phyloP scores from a whole-genome alignment of 2,113 vertebrate species.

The Chrysemys picta region DNA sequence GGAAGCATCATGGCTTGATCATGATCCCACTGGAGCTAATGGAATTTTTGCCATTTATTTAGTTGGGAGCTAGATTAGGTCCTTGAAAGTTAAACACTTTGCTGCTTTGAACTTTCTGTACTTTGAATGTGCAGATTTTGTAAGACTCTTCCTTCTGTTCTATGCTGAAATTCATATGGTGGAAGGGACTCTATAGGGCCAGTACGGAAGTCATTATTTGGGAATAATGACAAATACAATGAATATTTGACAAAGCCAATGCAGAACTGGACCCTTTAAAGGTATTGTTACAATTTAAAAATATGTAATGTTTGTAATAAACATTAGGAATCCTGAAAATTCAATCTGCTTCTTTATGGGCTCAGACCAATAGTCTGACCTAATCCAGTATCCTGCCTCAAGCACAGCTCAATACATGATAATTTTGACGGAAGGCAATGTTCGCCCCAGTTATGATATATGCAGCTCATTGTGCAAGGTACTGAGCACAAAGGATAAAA shows the following conservation, averaged over 20 bases:
- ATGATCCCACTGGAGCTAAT: not conserved
- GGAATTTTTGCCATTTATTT: not conserved
- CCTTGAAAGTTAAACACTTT: not conserved
- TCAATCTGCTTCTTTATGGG: not conserved
- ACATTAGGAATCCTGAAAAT: not conserved
- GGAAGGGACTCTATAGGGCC: not conserved
- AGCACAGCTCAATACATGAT: not conserved
- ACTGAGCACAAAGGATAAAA: not conserved
- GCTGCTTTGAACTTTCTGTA: not conserved
- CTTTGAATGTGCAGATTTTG: not conserved
- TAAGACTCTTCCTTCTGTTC: not conserved
- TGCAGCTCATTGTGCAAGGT: not conserved
- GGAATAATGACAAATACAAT: not conserved
- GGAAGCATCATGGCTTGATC: not conserved
- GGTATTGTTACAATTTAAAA: not conserved
- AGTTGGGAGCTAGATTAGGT: not conserved
- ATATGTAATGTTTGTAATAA: not conserved
- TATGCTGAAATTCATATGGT: not conserved
- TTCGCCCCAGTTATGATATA: not conserved
- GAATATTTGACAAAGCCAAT: not conserved
- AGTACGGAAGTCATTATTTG: not conserved
- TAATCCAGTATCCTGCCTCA: not conserved
- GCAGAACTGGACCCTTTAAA: not conserved
- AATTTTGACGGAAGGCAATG: not conserved
- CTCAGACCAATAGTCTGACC: not conserved